These are phyloP conservation scores for Lacanobia wlatinum DNA, from an alignment of 2,888 invertebrate species.

Conservation along the genomic window DNA sequence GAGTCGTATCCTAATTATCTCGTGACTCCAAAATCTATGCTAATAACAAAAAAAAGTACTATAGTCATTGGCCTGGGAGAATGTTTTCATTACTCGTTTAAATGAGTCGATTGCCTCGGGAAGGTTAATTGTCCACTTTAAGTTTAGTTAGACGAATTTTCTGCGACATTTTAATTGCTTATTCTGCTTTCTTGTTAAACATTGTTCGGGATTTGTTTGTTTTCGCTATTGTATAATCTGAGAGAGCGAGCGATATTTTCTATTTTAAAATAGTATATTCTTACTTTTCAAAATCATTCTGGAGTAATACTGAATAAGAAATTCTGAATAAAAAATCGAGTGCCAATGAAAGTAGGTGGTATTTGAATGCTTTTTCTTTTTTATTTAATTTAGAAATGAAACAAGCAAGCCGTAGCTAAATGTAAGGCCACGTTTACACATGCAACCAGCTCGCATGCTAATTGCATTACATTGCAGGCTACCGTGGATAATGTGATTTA, in stretches of 20 bases:
- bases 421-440: too few species aligned
- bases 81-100: slow-evolving; percentile 47
- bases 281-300: background rate
- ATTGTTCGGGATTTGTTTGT: slow-evolving; percentile 28
- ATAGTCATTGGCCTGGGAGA: slow-evolving; percentile 29
- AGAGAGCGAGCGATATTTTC: background rate
- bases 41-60: slow-evolving; percentile 54
- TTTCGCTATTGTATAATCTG: slow-evolving; percentile 1
- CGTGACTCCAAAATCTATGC: slow-evolving; percentile 40
- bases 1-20: slow-evolving; percentile 32
- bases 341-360: background rate
- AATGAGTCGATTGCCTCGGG: slow-evolving; percentile 43
- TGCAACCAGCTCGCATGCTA: too few species aligned
- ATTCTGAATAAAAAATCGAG: background rate
- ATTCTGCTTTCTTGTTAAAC: slow-evolving; percentile 48
- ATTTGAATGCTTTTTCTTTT: too few species aligned
- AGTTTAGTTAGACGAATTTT: slow-evolving; percentile 49
- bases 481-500: too few species aligned
- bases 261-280: background rate
- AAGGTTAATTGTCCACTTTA: slow-evolving; percentile 63
- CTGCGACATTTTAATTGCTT: slow-evolving; percentile 53
- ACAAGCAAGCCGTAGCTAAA: too few species aligned
- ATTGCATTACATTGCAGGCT: too few species aligned
- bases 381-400: background rate
- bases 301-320: background rate